Conservation (phyloP, 2,888 invertebrate species). For the Phoronis australis region DNA sequence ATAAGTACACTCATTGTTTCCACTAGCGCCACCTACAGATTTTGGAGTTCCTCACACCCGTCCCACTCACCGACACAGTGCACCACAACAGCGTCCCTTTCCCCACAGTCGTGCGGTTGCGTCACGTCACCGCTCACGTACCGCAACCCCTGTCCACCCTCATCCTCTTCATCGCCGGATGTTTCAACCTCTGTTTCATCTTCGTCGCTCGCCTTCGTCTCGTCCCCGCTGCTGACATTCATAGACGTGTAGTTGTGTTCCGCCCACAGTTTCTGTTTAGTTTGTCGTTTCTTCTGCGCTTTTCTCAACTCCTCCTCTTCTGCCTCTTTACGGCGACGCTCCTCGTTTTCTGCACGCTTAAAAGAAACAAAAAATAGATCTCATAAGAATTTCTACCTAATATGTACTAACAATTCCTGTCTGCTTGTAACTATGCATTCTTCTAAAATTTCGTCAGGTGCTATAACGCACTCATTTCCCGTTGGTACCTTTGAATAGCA, state of each 20-base stretch:
- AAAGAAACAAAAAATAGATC: neutral
- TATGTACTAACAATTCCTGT: too few relatives aligned
- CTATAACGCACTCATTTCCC: too few relatives aligned
- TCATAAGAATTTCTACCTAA: too few relatives aligned
- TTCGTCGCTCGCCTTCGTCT: slow-evolving; percentile 20
- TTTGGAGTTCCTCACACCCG: too few relatives aligned
- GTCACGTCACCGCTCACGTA: slow-evolving; percentile 53
- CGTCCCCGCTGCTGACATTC: slow-evolving; percentile 27
- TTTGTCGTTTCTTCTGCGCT: slow-evolving; percentile 22
- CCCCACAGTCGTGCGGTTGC: slow-evolving; percentile 31
- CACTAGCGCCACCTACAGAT: too few relatives aligned
- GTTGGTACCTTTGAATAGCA: too few relatives aligned
- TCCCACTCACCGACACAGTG: slow-evolving; percentile 53
- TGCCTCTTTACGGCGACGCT: slow-evolving; percentile 32
- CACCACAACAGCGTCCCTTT: slow-evolving; percentile 38
- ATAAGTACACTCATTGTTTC: too few relatives aligned
- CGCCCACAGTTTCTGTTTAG: slow-evolving; percentile 36
- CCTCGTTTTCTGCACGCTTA: slow-evolving; percentile 32
- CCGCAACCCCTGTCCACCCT: slow-evolving; percentile 24
- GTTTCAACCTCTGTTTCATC: slow-evolving; percentile 14
- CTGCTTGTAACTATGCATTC: too few relatives aligned
- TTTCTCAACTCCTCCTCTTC: slow-evolving; percentile 35
- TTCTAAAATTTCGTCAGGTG: too few relatives aligned
- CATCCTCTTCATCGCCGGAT: slow-evolving; percentile 14
- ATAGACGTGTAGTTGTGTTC: slow-evolving; percentile 32